Conservation (phyloP, 2,797 vertebrate species). For the Psittacula derbiana region DNA sequence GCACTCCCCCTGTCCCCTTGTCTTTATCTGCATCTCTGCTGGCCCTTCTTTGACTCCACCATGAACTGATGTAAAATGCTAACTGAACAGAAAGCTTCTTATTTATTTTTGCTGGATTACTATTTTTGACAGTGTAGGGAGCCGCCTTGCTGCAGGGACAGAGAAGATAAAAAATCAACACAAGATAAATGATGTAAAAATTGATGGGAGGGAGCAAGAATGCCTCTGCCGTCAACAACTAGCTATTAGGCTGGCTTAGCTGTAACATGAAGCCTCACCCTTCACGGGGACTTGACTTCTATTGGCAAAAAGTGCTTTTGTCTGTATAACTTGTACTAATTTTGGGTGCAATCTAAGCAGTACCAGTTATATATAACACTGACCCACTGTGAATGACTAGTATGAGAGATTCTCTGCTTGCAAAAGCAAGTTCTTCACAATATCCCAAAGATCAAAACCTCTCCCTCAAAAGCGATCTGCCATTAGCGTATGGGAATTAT, state of each 20-base stretch:
- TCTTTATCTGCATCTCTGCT: background rate
- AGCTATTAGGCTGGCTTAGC: background rate
- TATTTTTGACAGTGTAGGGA: conserved; percentile 1
- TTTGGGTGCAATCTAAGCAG: background rate
- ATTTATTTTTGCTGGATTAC: background rate
- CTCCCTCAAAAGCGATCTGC: background rate
- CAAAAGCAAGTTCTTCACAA: background rate
- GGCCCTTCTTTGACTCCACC: background rate
- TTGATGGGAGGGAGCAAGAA: background rate
- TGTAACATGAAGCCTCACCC: background rate
- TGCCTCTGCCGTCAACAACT: background rate
- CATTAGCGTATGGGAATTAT: background rate
- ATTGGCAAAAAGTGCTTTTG: background rate
- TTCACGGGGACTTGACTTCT: background rate
- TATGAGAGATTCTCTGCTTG: background rate
- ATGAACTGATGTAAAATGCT: background rate
- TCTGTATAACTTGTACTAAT: background rate
- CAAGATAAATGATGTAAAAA: background rate
- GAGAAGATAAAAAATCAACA: background rate
- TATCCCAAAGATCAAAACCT: background rate
- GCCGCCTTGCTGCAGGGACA: background rate
- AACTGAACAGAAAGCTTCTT: background rate
- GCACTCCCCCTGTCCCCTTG: background rate
- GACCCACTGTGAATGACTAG: background rate
- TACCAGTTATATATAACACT: background rate